These are phyloP conservation scores for Euleptes europaea DNA, from an alignment of 2,113 vertebrate species.

Conservation along the genomic window DNA sequence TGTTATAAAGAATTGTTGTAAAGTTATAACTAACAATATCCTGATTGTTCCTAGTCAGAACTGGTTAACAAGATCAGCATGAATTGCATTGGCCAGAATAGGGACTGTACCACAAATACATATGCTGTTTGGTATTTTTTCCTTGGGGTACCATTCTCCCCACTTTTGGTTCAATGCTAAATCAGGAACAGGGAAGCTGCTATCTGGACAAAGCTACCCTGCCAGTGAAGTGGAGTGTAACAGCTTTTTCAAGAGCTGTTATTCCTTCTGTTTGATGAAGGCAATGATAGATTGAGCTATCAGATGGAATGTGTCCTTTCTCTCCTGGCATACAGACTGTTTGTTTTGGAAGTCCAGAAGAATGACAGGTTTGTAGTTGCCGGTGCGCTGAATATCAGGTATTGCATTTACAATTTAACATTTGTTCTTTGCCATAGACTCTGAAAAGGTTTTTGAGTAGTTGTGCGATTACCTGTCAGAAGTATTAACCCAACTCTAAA, in stretches of 20 bases:
- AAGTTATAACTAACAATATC: not conserved
- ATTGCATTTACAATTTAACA: slow-evolving; percentile 65
- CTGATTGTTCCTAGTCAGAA: not conserved
- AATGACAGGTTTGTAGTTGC: slow-evolving; percentile 68
- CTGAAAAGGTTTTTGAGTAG: slow-evolving; percentile 64
- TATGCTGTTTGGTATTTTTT: not conserved
- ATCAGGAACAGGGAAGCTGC: not conserved
- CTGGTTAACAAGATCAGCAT: not conserved
- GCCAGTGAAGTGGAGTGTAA: slow-evolving; percentile 38
- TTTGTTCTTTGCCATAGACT: slow-evolving; percentile 65
- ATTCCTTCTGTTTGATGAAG: slow-evolving; percentile 41
- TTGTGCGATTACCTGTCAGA: slow-evolving; percentile 61
- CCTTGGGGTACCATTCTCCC: not conserved
- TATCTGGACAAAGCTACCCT: not conserved
- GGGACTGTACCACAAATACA: not conserved
- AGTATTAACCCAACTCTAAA: slow-evolving; percentile 62
- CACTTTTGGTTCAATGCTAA: not conserved
- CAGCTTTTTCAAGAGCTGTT: slow-evolving; percentile 36
- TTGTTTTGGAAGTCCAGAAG: slow-evolving; percentile 69
- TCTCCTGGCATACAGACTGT: slow-evolving; percentile 64
- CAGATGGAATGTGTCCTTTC: slow-evolving; percentile 57
- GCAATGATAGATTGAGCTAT: slow-evolving; percentile 49
- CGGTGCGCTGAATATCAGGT: slow-evolving; percentile 54
- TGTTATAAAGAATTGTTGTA: not conserved
- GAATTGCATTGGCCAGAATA: not conserved